Base-by-base conservation (phyloP, 2,797 vertebrate genomes). In the Muraenolepis orangiensis region DNA sequence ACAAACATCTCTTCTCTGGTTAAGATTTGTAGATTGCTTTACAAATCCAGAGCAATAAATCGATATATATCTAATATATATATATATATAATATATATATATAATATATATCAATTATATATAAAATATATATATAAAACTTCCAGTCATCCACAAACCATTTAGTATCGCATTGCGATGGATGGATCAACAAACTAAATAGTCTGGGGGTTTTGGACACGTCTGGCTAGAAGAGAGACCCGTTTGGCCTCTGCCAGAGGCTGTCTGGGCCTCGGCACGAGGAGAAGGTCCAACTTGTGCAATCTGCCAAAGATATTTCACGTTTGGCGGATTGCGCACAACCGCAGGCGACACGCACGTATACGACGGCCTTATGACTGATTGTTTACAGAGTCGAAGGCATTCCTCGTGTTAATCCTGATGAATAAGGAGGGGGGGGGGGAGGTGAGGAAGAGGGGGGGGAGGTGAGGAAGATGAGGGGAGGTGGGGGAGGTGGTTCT, bases 351-450 rank as follows among this genome's bases (percentile, higher is more conserved):
- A 86, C n/a, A 88, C 77, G 32, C 88, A 84, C 82, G 77, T 83
- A 80, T 89, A 80, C 82, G 85, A 89, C 86, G 83, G 81, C 67
- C 66, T 86, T n/a, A 23, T 26, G 61, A 70, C 79, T 84, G 84
- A 86, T 85, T 91, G 90, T 93, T 91, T 92, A 91, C 87, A 89
- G 88, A 91, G 86, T 74, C 0, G 46, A n/a, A 76, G 81, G 79
- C 86, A 85, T 90, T 91, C 86, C 87, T 72, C 79, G 7, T 75
- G 79, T 80, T 87, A 87, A 90, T 91, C 80, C 88, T 79, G 80
- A 82, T 76, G 84, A 83, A 81, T 78, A 85, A 88, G 84, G 83
- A 85, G 83, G 77, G 77, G 81, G n/a, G n/a, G n/a, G n/a, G n/a
- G n/a, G n/a, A n/a, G n/a, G n/a, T n/a, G n/a, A n/a, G n/a, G n/a